These are phyloP conservation scores for Hedychridium roseum DNA, from an alignment of 2,888 invertebrate species.

Conservation along the genomic window DNA sequence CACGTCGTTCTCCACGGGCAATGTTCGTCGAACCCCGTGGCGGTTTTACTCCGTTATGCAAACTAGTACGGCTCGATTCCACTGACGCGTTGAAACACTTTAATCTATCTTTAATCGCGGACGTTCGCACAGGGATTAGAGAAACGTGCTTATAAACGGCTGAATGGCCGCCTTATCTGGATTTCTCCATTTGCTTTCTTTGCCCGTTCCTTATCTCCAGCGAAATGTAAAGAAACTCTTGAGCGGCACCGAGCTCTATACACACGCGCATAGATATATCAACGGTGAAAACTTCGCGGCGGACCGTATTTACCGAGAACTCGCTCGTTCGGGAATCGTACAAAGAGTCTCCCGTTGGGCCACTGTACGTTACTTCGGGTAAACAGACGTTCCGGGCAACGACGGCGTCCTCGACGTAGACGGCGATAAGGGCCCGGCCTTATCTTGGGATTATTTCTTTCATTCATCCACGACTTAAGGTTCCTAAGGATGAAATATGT, in stretches of 20 bases:
- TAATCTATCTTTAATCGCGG: too few relatives aligned
- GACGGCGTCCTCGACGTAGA: constrained; percentile 18
- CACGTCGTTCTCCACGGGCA: constrained; percentile 31
- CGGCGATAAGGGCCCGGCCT: constrained; percentile 20
- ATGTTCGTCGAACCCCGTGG: background rate
- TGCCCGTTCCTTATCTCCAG: constrained; percentile 29
- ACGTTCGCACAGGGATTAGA: too few relatives aligned
- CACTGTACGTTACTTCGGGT: constrained; percentile 36
- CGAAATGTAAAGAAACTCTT: constrained; percentile 35
- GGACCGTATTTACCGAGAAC: constrained; percentile 36
- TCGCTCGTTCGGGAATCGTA: constrained; percentile 24
- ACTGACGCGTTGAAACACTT: too few relatives aligned
- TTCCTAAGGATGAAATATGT: constrained; percentile 57
- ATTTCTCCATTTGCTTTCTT: constrained; percentile 15
- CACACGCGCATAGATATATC: too few relatives aligned
- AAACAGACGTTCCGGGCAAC: too few relatives aligned
- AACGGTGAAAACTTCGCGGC: constrained; percentile 26
- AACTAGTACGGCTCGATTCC: too few relatives aligned
- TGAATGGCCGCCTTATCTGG: constrained; percentile 25
- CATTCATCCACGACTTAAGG: constrained; percentile 38
- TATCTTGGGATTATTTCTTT: constrained; percentile 47
- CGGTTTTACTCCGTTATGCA: too few relatives aligned
- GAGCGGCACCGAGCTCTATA: too few relatives aligned
- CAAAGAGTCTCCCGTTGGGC: constrained; percentile 26
- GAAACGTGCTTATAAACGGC: too few relatives aligned